Evolutionary conservation across 2,113 vertebrate species (phyloP).

Genomic region (Dipodomys stephensi): DNA sequence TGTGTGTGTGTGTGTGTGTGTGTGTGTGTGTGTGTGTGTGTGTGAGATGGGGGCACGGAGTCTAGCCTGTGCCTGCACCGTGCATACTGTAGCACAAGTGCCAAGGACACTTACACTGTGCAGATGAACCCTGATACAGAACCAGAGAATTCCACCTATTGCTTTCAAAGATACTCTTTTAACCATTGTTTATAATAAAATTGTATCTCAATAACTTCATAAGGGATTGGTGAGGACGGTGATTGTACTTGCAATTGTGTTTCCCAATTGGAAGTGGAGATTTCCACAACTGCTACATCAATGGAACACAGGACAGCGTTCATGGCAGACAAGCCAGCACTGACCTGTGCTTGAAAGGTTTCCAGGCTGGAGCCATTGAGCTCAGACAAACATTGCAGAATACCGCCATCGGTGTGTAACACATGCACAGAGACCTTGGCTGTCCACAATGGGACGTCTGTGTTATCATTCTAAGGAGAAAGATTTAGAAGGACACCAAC

Average conservation of each 20-base stretch:
- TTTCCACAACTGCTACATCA: too few relatives aligned
- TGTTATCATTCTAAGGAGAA: accelerated
- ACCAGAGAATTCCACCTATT: not conserved
- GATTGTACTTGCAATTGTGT: accelerated
- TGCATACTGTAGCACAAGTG: not conserved
- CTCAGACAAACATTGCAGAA: accelerated
- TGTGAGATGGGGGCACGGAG: not conserved
- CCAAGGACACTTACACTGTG: not conserved
- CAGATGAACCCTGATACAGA: not conserved
- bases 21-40: too few relatives aligned
- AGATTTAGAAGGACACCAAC: not conserved
- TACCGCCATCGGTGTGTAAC: accelerated
- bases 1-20: too few relatives aligned
- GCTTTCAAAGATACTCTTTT: not conserved
- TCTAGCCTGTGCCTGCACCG: too few relatives aligned
- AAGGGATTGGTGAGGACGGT: not conserved
- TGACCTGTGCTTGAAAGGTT: too few relatives aligned
- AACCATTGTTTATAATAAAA: not conserved
- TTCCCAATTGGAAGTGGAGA: not conserved
- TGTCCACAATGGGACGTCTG: accelerated
- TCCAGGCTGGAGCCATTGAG: not conserved
- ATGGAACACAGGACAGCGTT: not conserved
- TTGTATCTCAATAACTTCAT: accelerated
- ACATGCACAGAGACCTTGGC: accelerated
- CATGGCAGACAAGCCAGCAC: too few relatives aligned